These are phyloP conservation scores for Hyphantria cunea DNA, from an alignment of 1,140 invertebrate species.

Conservation along the genomic window DNA sequence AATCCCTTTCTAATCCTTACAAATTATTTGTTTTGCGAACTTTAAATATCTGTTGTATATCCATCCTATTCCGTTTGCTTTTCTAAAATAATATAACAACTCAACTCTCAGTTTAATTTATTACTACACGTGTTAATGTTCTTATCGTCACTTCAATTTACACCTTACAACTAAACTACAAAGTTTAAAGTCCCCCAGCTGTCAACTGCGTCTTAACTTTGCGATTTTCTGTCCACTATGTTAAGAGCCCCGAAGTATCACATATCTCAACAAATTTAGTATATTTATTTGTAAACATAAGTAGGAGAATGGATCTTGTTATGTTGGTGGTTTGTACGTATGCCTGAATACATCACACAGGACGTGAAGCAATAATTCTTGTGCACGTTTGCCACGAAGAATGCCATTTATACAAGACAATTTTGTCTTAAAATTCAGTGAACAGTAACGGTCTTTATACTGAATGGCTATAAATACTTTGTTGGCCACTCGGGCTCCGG, in stretches of 20 bases:
- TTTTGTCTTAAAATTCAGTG: conserved; percentile 58
- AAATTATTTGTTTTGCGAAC: conserved; percentile 29
- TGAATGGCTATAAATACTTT: conserved; percentile 52
- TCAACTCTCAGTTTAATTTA: conserved; percentile 30
- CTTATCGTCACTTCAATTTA: conserved; percentile 6
- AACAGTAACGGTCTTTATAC: conserved; percentile 35
- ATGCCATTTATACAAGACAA: conserved; percentile 72
- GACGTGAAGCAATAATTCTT: conserved; percentile 66
- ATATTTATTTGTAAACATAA: conserved; percentile 4
- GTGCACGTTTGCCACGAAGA: conserved; percentile 49
- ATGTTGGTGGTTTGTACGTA: conserved; percentile 39
- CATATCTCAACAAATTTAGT: conserved; percentile 1
- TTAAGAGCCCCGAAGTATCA: conserved; percentile 14
- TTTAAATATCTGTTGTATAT: conserved; percentile 19
- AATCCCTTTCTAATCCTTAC: conserved; percentile 14
- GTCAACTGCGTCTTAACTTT: conserved; percentile 6
- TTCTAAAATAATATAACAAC: conserved; percentile 31
- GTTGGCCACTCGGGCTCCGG: neutral
- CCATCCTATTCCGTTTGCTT: conserved; percentile 15
- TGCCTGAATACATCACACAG: conserved; percentile 63
- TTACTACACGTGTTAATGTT: conserved; percentile 29
- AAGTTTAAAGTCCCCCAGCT: conserved; percentile 3
- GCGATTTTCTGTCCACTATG: conserved; percentile 16
- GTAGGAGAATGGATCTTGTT: conserved; percentile 28
- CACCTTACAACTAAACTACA: neutral